Conservation (phyloP, 2,113 vertebrate species). For the Turnix velox region DNA sequence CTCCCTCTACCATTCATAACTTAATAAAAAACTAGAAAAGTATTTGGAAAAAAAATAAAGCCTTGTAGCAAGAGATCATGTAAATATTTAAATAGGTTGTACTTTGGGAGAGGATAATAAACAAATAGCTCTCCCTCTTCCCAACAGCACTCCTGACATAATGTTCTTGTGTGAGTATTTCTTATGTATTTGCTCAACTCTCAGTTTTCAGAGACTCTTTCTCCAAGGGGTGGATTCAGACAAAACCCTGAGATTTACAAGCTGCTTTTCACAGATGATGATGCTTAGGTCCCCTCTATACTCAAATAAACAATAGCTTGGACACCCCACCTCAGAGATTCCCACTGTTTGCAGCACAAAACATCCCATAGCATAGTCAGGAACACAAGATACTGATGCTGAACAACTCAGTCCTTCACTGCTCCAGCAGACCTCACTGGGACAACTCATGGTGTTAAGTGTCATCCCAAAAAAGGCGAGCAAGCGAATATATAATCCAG, state of each 20-base stretch:
- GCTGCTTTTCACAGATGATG: background rate
- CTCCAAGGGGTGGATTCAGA: background rate
- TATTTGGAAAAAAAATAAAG: background rate
- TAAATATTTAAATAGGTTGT: conserved; percentile 52
- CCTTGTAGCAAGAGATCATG: background rate
- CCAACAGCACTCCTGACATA: background rate
- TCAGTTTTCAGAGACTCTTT: background rate
- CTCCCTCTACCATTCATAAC: background rate
- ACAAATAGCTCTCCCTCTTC: conserved; percentile 24
- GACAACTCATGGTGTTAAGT: background rate
- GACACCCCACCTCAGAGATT: rapidly evolving
- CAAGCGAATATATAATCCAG: rapidly evolving
- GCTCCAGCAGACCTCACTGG: background rate
- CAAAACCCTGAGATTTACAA: background rate
- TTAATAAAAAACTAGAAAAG: background rate
- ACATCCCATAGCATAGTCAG: background rate
- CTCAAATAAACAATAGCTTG: background rate
- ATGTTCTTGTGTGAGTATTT: background rate
- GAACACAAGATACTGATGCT: background rate
- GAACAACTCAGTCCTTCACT: background rate
- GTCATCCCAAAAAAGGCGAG: background rate
- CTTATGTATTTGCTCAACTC: background rate
- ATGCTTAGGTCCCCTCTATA: rapidly evolving
- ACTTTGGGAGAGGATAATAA: conserved; percentile 27
- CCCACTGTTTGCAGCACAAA: background rate